Base-by-base conservation (phyloP, 2,113 vertebrate genomes). In the Micromys minutus region DNA sequence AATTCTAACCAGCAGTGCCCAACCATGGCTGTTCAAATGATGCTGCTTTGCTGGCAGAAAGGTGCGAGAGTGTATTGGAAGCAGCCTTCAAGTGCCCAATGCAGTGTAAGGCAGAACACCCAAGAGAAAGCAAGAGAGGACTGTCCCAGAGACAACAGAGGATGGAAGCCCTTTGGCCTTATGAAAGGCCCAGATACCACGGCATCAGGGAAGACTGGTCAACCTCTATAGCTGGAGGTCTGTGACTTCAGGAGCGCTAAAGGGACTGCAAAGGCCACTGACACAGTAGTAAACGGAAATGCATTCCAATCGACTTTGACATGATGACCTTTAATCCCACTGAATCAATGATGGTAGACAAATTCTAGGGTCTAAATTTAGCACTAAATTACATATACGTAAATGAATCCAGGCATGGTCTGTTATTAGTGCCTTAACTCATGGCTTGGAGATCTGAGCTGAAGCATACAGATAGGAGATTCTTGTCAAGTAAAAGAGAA, bases 11-110 rank as follows among this genome's bases (percentile, higher is more conserved):
- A 93, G 77, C n/a, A 74, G 94, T 22, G 52, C 34, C 81, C 69
- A 71, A 95, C 57, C 59, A 80, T 77, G 76, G 59, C 52, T 85
- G 5, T 90, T 90, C 69, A 93, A 67, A 95, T 80, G 29, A 92
- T 8, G 42, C 45, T 75, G 52, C 57, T 61, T 24, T 50, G 12
- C 50, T 69, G 84, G 42, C 89, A 84, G 67, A 75, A 83, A 72
- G 34, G 55, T 19, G 1, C 3, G 3, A 95, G 86, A 61, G 57
- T 76, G 65, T 1, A 45, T 47, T 77, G 39, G 17, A 75, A 65
- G 89, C 65, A 90, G 87, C n/a, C 29, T 90, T 75, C 57, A 63
- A 87, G 57, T 65, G 42, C 65, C 50, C 34, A 13, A 57, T 76
- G 65, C 13, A 88, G 22, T 67, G 39, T 24, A 65, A 89, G 50